These are phyloP conservation scores for Heteromormyrus szaboi DNA, from an alignment of 2,797 vertebrate genomes.

Conservation along the genomic window DNA sequence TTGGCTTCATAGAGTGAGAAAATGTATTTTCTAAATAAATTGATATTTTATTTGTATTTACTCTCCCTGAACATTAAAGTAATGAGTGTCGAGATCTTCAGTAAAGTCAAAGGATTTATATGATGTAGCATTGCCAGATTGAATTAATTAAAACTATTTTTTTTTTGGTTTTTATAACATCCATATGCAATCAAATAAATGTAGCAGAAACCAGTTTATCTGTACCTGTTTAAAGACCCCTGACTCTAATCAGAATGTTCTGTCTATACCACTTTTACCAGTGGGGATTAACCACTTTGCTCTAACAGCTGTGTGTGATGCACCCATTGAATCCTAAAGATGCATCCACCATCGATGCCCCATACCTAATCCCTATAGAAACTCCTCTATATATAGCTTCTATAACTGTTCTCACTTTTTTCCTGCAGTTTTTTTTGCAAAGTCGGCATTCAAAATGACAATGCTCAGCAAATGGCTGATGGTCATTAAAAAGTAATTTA, in stretches of 20 bases:
- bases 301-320: neutral
- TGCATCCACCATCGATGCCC: neutral
- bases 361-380: neutral
- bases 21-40: neutral
- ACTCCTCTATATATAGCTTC: neutral
- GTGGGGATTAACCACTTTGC: neutral
- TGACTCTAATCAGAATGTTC: neutral
- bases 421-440: neutral
- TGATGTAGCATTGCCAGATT: neutral
- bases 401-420: neutral
- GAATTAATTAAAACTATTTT: neutral
- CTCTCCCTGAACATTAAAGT: neutral
- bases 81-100: neutral
- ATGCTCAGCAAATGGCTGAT: neutral
- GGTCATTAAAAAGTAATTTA: neutral
- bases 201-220: neutral
- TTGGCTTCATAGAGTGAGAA: neutral
- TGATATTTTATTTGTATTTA: neutral
- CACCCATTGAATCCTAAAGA: neutral
- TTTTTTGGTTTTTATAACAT: neutral
- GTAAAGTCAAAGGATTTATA: neutral
- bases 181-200: neutral
- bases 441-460: neutral
- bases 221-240: neutral
- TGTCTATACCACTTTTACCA: neutral